Conservation (phyloP, 2,113 vertebrate genomes). For the Thinocorus orbignyianus region DNA sequence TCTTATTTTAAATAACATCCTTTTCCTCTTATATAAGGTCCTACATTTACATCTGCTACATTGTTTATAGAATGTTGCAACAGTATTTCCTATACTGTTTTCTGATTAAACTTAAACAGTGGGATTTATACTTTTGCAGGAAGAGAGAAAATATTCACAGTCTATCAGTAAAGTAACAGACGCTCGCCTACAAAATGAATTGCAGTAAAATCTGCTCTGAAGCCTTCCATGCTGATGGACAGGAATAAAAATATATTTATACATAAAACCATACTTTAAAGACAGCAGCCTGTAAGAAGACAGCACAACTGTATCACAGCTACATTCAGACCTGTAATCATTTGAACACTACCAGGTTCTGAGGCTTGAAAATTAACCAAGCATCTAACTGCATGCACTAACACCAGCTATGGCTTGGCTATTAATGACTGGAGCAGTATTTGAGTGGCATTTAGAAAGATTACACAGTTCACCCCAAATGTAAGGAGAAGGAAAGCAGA, state of each 20-base stretch:
- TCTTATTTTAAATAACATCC: neutral
- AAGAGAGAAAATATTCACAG: neutral
- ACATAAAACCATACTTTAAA: neutral
- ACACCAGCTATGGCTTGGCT: neutral
- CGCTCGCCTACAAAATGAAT: fast-evolving
- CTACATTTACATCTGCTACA: neutral
- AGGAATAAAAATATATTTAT: neutral
- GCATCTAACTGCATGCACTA: neutral
- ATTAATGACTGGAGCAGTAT: neutral
- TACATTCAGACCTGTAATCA: neutral
- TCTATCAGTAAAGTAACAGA: neutral
- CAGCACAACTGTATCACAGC: neutral
- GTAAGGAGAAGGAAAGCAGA: neutral
- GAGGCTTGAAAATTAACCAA: neutral
- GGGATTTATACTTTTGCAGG: neutral
- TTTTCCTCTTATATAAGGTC: neutral
- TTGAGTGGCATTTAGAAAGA: neutral
- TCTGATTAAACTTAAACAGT: neutral
- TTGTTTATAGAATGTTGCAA: neutral
- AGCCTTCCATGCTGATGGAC: neutral
- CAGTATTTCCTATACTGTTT: neutral
- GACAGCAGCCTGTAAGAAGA: neutral
- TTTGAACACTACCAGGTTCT: neutral
- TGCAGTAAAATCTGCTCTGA: neutral
- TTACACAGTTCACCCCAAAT: neutral